phyloP scores from a whole-genome alignment of 2,797 vertebrate species.

The Telmatherina bonti region DNA sequence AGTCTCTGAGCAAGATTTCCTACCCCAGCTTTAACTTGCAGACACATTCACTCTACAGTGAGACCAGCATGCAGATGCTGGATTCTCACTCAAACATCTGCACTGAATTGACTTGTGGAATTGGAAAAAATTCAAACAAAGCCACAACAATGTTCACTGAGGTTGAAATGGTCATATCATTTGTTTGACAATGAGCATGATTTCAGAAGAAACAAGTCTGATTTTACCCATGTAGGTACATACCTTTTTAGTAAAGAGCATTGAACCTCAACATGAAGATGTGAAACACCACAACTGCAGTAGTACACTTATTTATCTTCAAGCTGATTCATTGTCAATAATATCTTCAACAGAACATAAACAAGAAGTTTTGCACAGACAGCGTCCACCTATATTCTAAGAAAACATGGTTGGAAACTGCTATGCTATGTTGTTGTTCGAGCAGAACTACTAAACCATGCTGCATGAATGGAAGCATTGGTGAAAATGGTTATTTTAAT shows the following conservation, averaged over 20 bases:
- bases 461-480: too few relatives aligned
- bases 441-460: too few relatives aligned
- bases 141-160: not conserved
- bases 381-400: not conserved
- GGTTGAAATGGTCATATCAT: not conserved
- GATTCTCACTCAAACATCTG: not conserved
- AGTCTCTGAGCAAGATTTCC: too few relatives aligned
- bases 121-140: not conserved
- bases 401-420: not conserved
- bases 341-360: not conserved
- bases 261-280: not conserved
- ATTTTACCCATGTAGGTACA: not conserved
- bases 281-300: not conserved
- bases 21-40: too few relatives aligned
- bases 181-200: not conserved
- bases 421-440: not conserved
- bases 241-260: not conserved
- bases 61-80: not conserved
- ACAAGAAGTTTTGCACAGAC: not conserved
- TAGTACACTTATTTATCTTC: not conserved
- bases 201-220: not conserved
- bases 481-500: not conserved
- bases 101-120: not conserved
- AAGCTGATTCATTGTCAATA: not conserved
- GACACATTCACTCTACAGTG: not conserved